A percentile compares a stretch with the other conserved stretches of the same genome.
phyloP scores from a whole-genome alignment of 2,888 invertebrate species.

The Lottia gigantea region DNA sequence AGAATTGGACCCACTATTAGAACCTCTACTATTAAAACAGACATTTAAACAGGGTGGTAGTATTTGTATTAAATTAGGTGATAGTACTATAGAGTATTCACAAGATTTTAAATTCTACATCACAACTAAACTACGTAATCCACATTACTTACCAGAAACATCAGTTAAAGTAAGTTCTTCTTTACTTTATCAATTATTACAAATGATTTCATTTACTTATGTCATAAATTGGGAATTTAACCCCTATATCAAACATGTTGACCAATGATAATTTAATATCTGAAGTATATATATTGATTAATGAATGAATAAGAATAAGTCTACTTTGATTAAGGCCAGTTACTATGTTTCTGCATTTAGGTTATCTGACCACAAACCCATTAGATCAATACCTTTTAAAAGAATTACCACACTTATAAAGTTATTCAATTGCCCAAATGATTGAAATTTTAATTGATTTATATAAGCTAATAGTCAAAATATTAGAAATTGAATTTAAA shows the following conservation, averaged over 20 bases:
- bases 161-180: constrained; percentile 67
- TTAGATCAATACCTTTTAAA: too few relatives aligned
- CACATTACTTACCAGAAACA: constrained; percentile 70
- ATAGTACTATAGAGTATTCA: constrained; percentile 69
- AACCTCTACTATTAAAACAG: constrained; percentile 69
- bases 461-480: too few relatives aligned
- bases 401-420: too few relatives aligned
- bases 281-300: too few relatives aligned
- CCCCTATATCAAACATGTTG: not conserved
- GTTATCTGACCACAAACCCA: too few relatives aligned
- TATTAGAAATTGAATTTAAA: too few relatives aligned
- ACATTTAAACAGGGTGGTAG: constrained; percentile 70
- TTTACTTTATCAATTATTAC: not conserved
- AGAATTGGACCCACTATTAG: constrained; percentile 69
- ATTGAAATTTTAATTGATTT: too few relatives aligned
- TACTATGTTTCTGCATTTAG: too few relatives aligned
- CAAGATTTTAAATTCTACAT: constrained; percentile 70
- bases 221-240: not conserved
- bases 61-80: constrained; percentile 70
- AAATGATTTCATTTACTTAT: not conserved
- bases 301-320: too few relatives aligned
- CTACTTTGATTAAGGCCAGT: too few relatives aligned
- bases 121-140: constrained; percentile 70
- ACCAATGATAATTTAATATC: not conserved
- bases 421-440: too few relatives aligned